These are phyloP conservation scores for Mustela lutreola DNA, from an alignment of 2,113 vertebrate genomes.

Conservation along the genomic window DNA sequence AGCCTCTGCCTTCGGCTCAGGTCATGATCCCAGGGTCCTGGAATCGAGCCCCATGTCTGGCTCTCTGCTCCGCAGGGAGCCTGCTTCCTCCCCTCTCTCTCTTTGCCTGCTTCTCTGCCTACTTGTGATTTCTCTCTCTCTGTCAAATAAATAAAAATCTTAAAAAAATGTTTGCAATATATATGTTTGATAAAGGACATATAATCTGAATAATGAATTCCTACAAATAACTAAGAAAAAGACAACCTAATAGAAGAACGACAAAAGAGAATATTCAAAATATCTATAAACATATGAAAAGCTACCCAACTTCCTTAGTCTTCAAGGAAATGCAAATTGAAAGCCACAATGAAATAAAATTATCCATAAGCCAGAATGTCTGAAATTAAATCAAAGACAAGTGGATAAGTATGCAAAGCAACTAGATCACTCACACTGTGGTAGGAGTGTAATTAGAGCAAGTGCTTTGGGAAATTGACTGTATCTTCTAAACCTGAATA, in stretches of 20 bases:
- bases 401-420: neutral
- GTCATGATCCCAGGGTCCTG: too few relatives aligned
- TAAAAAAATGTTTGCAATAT: neutral
- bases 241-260: neutral
- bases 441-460: neutral
- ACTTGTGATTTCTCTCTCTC: too few relatives aligned
- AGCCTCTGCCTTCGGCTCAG: too few relatives aligned
- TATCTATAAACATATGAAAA: slow-evolving; percentile 9
- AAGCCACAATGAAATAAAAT: slow-evolving; percentile 35
- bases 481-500: neutral
- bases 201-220: neutral
- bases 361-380: neutral
- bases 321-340: slow-evolving; percentile 47
- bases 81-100: too few relatives aligned
- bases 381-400: slow-evolving; percentile 32
- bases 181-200: neutral
- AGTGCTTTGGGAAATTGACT: neutral
- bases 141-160: too few relatives aligned
- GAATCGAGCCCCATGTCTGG: too few relatives aligned
- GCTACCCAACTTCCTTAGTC: neutral
- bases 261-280: neutral
- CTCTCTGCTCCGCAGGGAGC: too few relatives aligned
- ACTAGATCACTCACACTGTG: neutral
- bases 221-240: slow-evolving; percentile 23
- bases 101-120: too few relatives aligned